A percentile compares a stretch with the other conserved stretches of the same genome.
phyloP scores from a whole-genome alignment of 2,113 vertebrate species.

The Grammomys surdaster region DNA sequence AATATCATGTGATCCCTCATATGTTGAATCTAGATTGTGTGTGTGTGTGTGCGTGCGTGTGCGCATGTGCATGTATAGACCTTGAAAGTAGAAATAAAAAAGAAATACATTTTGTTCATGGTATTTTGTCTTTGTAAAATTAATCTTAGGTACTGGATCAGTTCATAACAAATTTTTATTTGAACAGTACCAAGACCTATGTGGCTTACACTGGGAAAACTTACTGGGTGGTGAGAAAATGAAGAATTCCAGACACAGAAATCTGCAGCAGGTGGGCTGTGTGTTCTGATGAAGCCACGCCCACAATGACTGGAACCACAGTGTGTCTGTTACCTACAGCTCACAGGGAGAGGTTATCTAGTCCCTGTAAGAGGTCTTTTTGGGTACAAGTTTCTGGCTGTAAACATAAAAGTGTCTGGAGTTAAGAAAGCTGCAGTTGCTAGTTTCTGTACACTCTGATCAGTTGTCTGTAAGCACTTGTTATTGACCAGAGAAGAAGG shows the following conservation, averaged over 20 bases:
- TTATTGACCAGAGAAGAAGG: not conserved
- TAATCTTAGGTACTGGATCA: not conserved
- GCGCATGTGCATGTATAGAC: not conserved
- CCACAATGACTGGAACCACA: not conserved
- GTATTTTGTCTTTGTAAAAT: slow-evolving; percentile 4
- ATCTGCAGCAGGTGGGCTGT: not conserved
- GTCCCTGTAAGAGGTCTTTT: not conserved
- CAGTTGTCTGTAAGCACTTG: not conserved
- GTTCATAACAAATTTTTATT: not conserved
- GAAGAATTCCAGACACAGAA: not conserved
- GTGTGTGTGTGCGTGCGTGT: not conserved
- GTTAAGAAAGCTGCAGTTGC: too few species aligned
- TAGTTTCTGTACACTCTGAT: not conserved
- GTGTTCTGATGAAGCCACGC: not conserved
- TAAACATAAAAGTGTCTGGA: not conserved
- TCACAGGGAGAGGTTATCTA: too few species aligned
- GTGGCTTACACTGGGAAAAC: not conserved
- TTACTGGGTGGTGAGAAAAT: not conserved
- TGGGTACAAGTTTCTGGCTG: not conserved
- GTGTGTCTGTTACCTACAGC: not conserved
- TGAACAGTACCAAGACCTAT: not conserved
- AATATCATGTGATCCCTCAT: not conserved
- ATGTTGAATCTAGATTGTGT: not conserved
- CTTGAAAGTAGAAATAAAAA: not conserved
- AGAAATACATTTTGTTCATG: not conserved